These are phyloP conservation scores for Cebidichthys violaceus DNA, from an alignment of 2,113 vertebrate species.

Conservation along the genomic window DNA sequence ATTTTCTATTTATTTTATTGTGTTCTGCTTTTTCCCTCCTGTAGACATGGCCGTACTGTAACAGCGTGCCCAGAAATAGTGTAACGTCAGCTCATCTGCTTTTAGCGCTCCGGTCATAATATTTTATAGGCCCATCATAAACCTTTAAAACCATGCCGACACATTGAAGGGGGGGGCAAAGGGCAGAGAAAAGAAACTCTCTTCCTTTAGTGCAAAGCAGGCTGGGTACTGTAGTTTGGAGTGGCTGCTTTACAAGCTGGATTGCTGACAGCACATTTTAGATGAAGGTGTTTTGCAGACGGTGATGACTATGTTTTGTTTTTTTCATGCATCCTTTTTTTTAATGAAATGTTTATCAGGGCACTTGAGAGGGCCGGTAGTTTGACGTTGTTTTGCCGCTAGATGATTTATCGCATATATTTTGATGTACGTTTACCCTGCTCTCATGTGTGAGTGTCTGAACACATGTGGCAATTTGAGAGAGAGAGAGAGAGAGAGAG, in stretches of 20 bases:
- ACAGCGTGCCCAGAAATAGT: slow-evolving; percentile 1
- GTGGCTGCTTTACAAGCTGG: background rate
- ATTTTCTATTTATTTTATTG: slow-evolving; percentile 10
- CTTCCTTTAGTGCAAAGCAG: slow-evolving; percentile 17
- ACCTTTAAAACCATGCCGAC: slow-evolving; percentile 45
- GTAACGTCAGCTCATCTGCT: slow-evolving; percentile 44
- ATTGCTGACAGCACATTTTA: slow-evolving; percentile 34
- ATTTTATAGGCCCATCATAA: slow-evolving; percentile 46
- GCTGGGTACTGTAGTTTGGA: slow-evolving; percentile 19
- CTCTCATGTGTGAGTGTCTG: background rate
- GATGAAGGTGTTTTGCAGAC: slow-evolving; percentile 12
- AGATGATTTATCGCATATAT: slow-evolving; percentile 14
- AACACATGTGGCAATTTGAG: slow-evolving; percentile 30
- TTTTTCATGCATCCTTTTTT: background rate
- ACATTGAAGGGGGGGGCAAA: slow-evolving; percentile 37
- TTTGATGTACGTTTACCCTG: slow-evolving; percentile 8
- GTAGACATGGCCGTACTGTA: background rate
- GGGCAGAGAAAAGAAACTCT: background rate
- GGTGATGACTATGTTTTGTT: background rate
- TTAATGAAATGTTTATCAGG: slow-evolving; percentile 10
- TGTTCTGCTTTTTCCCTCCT: background rate
- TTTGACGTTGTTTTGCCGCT: slow-evolving; percentile 18
- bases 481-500: slow-evolving; percentile 18
- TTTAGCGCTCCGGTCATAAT: slow-evolving; percentile 40
- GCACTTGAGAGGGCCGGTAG: background rate